Base-by-base conservation (phyloP, 2,888 invertebrate genomes). In the Ichneumoninae sp. region DNA sequence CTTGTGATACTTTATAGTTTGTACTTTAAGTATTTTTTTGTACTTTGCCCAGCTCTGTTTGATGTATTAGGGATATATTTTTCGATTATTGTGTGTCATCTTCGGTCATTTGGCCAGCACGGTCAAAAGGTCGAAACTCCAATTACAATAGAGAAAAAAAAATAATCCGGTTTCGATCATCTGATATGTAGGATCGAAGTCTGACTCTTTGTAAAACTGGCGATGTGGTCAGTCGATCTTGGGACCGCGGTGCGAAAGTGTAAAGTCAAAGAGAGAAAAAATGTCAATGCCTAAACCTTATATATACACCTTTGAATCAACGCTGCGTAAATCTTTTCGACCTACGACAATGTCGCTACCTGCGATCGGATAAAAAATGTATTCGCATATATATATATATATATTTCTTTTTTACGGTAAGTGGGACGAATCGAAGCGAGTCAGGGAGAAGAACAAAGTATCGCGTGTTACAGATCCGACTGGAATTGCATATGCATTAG, bases 351-450 rank as follows among this genome's bases (percentile, higher is more conserved):
- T 69, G 33, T n/a, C 1, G 62, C 30, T 62, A 62, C 62, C 33
- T 62, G 62, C 22, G 26, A 22, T 57, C 26, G 13, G 26, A 10
- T 26, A 13, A 57, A 6, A 57, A 57, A 57, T 26, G 1, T 3
- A 26, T 57, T 26, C 22, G 57, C 30, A 19, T 22, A 0, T 54
- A 36, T 36, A 36, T 57, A 19, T 22, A 0, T 54, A 36, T 36
- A 36, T 36, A 22, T 22, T 1, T 40, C 4, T 16, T 47, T 47
- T 16, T 16, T 16, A 16, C 44, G 3, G 22, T 65, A 76, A 71
- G 80, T 80, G 79, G 82, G 79, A 76, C 80, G 82, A 77, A 83
- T 80, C 83, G 68, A 80, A 72, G 66, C 70, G 68, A 83, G 44
- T 68, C 62, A 30, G 62, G 44, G 54, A 65, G 44, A 80, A 44